Conservation (phyloP, 2,113 vertebrate species). For the Eurypyga helias region DNA sequence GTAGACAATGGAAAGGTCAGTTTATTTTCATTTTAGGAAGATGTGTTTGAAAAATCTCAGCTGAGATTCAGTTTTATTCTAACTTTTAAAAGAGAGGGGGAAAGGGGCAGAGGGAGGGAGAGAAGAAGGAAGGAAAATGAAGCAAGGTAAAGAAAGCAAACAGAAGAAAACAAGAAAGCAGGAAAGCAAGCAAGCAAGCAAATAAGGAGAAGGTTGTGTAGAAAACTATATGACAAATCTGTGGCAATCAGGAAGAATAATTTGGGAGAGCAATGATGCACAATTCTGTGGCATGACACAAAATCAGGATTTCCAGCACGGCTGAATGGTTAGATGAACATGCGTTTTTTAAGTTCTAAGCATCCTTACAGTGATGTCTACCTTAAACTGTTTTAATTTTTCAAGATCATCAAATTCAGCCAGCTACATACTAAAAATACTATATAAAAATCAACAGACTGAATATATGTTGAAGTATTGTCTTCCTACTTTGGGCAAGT, state of each 20-base stretch:
- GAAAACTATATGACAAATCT: background rate
- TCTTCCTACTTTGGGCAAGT: background rate
- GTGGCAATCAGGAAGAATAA: background rate
- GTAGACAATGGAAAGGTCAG: background rate
- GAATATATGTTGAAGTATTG: background rate
- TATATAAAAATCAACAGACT: background rate
- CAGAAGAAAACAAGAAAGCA: background rate
- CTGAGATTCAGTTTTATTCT: background rate
- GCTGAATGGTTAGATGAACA: background rate
- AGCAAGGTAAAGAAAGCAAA: background rate
- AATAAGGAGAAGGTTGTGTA: fast-evolving
- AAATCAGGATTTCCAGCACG: background rate
- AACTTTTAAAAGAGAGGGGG: background rate
- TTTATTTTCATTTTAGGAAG: background rate
- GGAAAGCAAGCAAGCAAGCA: background rate
- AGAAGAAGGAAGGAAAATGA: background rate
- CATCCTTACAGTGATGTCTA: background rate
- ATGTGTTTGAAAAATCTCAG: background rate
- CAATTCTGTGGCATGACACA: background rate
- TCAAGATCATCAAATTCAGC: background rate
- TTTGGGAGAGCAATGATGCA: background rate
- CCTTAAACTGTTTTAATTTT: background rate
- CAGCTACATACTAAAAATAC: background rate
- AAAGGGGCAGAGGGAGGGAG: fast-evolving
- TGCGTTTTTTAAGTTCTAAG: background rate